Base-by-base conservation (phyloP, 2,888 invertebrate species). In the Synergus gifuensis region DNA sequence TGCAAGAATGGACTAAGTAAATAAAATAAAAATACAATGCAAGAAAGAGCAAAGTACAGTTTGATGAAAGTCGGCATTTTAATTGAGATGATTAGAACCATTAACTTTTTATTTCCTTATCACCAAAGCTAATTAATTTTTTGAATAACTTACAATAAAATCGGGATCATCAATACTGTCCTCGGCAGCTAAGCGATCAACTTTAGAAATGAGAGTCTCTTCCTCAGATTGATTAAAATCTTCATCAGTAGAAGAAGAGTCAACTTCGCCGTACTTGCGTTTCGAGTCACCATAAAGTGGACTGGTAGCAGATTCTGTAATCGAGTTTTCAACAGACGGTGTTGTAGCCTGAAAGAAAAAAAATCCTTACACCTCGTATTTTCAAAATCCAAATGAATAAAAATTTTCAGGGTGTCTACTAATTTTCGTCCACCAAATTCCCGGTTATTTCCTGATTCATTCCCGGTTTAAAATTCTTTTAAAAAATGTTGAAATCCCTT, bases 91-190 rank as follows among this genome's bases (percentile, higher is more conserved):
- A 36, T 36, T 36, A 36, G 5, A 36, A 5, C 36, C 36, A 36
- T 5, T 36, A 36, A 36, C 36, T 36, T 36, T 36, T 36, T 36
- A 36, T 36, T 36, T 4, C 5, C 36, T 36, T 36, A 36, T 36
- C 36, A 0, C 5, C 5, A 36, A 36, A 36, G 36, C 5, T 36
- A 36, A 5, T 66, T 9, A 22, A 60, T 40, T 44, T 22, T 28
- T 18, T 62, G 49, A 63, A 11, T 42, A 69, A 84, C 88, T 88
- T 60, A 90, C 89, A 58, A 80, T 80, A 58, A 85, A 90, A 82
- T 88, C 86, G 12, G 83, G 79, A 80, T 91, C 91, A n/a, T 88
- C 83, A 16, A 67, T 60, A 67, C 86, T 87, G 9, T 84, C 78
- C 4, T 85, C 83, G 28, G 46, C 11, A 0, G 81, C 88, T 11